These are phyloP conservation scores for Drosophila glabriapex DNA, from an alignment of 2,888 invertebrate species.

Conservation along the genomic window DNA sequence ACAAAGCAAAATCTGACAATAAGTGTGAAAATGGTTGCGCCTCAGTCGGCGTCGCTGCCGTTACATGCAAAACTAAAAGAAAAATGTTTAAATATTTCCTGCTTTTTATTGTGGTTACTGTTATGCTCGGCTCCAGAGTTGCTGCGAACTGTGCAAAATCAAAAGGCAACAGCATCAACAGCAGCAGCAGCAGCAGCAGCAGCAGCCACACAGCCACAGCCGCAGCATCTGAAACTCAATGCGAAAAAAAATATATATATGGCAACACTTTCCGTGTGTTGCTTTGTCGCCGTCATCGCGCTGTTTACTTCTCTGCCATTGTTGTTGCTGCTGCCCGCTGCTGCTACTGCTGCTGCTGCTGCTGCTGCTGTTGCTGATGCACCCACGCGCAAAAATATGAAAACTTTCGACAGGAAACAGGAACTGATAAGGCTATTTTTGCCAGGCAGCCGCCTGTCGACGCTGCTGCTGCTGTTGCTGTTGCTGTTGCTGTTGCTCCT, in stretches of 20 bases:
- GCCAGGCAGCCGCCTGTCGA: conserved; percentile 66
- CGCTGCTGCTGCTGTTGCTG: conserved; percentile 19
- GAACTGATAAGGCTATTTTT: conserved; percentile 85
- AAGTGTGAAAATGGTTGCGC: conserved; percentile 78
- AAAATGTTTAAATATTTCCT: conserved; percentile 84
- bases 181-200: background rate
- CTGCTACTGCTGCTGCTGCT: conserved; percentile 14
- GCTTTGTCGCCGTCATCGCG: conserved; percentile 57
- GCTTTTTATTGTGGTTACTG: conserved; percentile 79
- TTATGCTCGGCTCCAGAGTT: conserved; percentile 29
- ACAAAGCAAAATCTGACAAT: conserved; percentile 82
- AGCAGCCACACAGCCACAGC: conserved; percentile 7
- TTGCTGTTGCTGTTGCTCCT: conserved; percentile 26
- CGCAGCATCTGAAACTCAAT: conserved; percentile 8
- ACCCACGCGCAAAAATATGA: conserved; percentile 81
- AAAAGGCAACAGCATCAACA: conserved; percentile 24
- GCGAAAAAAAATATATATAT: conserved; percentile 30
- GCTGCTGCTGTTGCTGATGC: conserved; percentile 46
- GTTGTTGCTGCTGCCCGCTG: conserved; percentile 36
- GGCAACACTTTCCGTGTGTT: conserved; percentile 79
- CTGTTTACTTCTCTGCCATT: conserved; percentile 69
- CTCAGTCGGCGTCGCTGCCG: conserved; percentile 39
- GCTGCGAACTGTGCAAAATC: conserved; percentile 39
- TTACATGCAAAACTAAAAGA: conserved; percentile 80
- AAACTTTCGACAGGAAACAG: conserved; percentile 85